Conservation (phyloP, 2,113 vertebrate species). For the Anthoscopus minutus region DNA sequence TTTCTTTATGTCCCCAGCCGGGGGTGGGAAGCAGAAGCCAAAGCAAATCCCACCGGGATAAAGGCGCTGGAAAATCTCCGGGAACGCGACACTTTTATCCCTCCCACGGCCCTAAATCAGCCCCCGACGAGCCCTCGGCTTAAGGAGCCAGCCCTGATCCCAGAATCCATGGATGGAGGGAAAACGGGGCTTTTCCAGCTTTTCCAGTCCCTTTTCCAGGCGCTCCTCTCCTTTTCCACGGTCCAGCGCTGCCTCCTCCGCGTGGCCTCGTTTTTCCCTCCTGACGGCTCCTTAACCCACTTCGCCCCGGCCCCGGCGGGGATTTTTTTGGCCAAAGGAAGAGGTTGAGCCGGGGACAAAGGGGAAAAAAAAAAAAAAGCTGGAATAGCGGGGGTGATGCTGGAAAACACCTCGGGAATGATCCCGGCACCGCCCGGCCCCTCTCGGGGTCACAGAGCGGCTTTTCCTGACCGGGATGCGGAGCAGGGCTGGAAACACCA, state of each 20-base stretch:
- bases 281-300: background rate
- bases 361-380: background rate
- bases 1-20: rapidly evolving
- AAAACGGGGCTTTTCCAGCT: background rate
- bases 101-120: background rate
- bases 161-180: background rate
- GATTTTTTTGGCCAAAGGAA: background rate
- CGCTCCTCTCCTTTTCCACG: background rate
- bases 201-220: background rate
- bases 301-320: background rate
- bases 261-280: background rate
- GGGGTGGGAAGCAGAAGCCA: background rate
- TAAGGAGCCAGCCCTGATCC: background rate
- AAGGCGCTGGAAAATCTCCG: background rate
- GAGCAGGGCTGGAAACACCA: background rate
- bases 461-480: background rate
- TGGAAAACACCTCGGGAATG: background rate
- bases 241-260: background rate
- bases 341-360: background rate
- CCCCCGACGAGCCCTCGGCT: background rate
- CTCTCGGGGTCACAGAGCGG: background rate
- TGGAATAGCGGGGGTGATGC: background rate
- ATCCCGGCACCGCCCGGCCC: background rate
- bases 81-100: background rate
- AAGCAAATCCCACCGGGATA: background rate